Evolutionary conservation across 2,113 vertebrate genomes (phyloP), one percentile per base, ranked within the genome.

Genomic region (Chionodraco myersi): DNA sequence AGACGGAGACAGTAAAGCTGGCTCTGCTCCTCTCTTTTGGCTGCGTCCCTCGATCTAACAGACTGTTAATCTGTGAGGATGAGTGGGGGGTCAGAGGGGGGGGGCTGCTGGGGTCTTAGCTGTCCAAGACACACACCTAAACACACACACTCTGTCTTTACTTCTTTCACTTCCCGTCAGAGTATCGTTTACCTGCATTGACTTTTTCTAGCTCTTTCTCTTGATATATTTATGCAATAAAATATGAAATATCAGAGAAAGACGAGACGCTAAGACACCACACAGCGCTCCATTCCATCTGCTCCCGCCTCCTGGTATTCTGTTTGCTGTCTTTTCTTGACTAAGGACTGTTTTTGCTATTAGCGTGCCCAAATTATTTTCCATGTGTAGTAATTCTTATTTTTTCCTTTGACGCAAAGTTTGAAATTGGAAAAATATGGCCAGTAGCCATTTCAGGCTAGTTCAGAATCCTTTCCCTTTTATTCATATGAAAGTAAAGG

Each of bases 1-100:
- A 79, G 77, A 13, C 67, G 10, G 44, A 85, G 80, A 79, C 66
- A 59, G 64, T 11, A 58, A 52, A 1, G 16, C 63, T 86, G 82
- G 61, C 79, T 64, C 52, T n/a, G n/a, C 30, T 83, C 71, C 71
- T 51, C 61, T 66, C 71, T 73, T 85, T 41, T 41, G 84, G 75
- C 89, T 82, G 30, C 72, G 51, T 69, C 63, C 9, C 26, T 41
- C 41, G 13, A 74, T 80, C 78, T 73, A 64, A 60, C 87, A 89
- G 73, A 74, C 72, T 62, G 47, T 83, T 88, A 75, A 83, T 92
- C 78, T 83, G 85, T 16, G 68, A 83, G 77, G 81, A 83, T 78
- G 86, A 86, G 86, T 7, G 8, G 36, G 52, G 48, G 70, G 73
- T 74, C 62, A 1, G 53, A 1, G 10, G 73, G 23, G 47, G 45